Evolutionary conservation across 2,888 invertebrate genomes (phyloP).

Genomic region (Hesperia comma): DNA sequence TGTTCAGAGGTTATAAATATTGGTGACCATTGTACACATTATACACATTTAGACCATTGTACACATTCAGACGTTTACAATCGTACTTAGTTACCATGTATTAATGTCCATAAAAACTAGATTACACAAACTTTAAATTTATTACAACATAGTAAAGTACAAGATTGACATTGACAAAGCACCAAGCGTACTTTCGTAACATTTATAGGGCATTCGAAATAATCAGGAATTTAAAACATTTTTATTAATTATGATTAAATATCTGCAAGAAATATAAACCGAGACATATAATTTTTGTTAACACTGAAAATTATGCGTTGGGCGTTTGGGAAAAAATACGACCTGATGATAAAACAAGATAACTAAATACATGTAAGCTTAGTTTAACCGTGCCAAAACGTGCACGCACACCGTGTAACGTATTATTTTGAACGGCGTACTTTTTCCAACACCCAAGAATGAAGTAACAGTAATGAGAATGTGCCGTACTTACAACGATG

Average conservation of each 20-base stretch:
- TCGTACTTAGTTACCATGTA: too few species aligned
- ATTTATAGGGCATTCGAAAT: too few species aligned
- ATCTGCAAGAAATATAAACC: neutral
- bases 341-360: neutral
- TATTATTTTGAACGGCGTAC: slow-evolving; percentile 37
- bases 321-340: slow-evolving; percentile 22
- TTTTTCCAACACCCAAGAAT: slow-evolving; percentile 54
- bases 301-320: slow-evolving; percentile 6
- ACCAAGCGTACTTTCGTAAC: neutral
- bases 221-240: too few species aligned
- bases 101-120: too few species aligned
- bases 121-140: too few species aligned
- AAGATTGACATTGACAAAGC: neutral
- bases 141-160: neutral
- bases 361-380: neutral
- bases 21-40: too few species aligned
- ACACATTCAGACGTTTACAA: too few species aligned
- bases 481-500: slow-evolving; percentile 82
- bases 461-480: slow-evolving; percentile 58
- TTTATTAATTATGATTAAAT: too few species aligned
- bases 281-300: neutral
- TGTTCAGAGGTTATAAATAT: too few species aligned
- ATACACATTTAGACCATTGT: too few species aligned
- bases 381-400: neutral
- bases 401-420: neutral